Evolutionary conservation across 1,140 invertebrate genomes (phyloP), one percentile per base, ranked within the genome.

Genomic region (Cheumatopsyche charites): DNA sequence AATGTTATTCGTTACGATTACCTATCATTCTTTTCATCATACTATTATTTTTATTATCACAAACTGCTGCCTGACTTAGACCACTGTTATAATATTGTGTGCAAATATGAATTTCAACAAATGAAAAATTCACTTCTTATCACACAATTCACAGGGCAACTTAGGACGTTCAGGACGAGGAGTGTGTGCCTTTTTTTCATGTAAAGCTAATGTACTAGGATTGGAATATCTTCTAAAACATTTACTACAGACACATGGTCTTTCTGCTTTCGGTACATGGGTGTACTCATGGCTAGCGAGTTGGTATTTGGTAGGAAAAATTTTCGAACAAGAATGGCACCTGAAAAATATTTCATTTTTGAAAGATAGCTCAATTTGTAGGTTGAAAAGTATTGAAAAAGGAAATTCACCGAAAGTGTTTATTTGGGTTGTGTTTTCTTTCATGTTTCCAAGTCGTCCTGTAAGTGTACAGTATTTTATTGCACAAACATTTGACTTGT

Each of bases 61-160:
- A n/a, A n/a, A n/a, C n/a, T n/a, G n/a, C n/a, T n/a, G n/a, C n/a
- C n/a, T n/a, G n/a, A n/a, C n/a, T n/a, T n/a, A n/a, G n/a, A n/a
- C n/a, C n/a, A n/a, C n/a, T n/a, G n/a, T n/a, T n/a, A n/a, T n/a
- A n/a, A n/a, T n/a, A n/a, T n/a, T n/a, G n/a, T n/a, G n/a, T n/a
- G n/a, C n/a, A n/a, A n/a, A n/a, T n/a, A n/a, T n/a, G n/a, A n/a
- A n/a, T n/a, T n/a, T n/a, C n/a, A 62, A 19, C 29, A 25, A 29
- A 62, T 29, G 12, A 19, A 11, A 19, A 7, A 62, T 62, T 70
- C 36, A 74, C 73, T 74, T 74, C 21, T 17, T 66, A 17, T 80
- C 82, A 71, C 85, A 86, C 36, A 80, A 73, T 25, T 81, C 80
- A 67, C 83, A 85, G 0, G 80, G 79, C 65, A 79, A 77, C 6